These are phyloP conservation scores for Graphium colonna DNA, from an alignment of 2,888 invertebrate species.

Conservation along the genomic window DNA sequence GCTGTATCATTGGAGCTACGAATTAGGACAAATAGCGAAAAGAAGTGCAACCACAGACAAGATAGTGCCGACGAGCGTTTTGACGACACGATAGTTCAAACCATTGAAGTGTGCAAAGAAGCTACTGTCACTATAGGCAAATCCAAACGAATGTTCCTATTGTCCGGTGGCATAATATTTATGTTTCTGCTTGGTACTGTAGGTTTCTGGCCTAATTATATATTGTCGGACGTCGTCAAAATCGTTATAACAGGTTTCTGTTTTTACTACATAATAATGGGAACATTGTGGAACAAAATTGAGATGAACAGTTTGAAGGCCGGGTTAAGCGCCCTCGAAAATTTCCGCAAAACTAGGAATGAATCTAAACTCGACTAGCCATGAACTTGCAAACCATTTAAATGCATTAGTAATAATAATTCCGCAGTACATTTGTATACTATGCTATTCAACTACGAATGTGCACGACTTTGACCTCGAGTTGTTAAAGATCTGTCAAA, in stretches of 20 bases:
- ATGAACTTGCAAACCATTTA: no score
- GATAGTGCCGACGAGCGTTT: slow-evolving; percentile 37
- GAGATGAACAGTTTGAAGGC: slow-evolving; percentile 89
- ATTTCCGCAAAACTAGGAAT: slow-evolving; percentile 54
- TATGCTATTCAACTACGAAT: no score
- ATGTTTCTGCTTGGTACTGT: slow-evolving; percentile 75
- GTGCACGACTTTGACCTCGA: no score
- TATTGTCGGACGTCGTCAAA: slow-evolving; percentile 78
- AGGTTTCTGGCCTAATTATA: slow-evolving; percentile 69
- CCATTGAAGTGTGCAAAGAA: slow-evolving; percentile 80
- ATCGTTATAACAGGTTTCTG: slow-evolving; percentile 82
- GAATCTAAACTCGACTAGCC: slow-evolving; percentile 29
- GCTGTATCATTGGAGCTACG: slow-evolving; percentile 83
- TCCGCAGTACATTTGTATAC: background rate
- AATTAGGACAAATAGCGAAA: slow-evolving; percentile 34
- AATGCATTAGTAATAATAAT: background rate
- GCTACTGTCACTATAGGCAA: slow-evolving; percentile 72
- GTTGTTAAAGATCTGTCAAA: no score
- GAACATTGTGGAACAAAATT: slow-evolving; percentile 89
- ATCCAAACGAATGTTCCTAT: slow-evolving; percentile 75
- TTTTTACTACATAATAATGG: slow-evolving; percentile 88
- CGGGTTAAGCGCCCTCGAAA: slow-evolving; percentile 85
- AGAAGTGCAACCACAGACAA: slow-evolving; percentile 32
- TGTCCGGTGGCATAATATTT: slow-evolving; percentile 70
- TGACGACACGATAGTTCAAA: slow-evolving; percentile 74